Conservation (phyloP, 1,140 invertebrate species). For the Orchestia grillus region DNA sequence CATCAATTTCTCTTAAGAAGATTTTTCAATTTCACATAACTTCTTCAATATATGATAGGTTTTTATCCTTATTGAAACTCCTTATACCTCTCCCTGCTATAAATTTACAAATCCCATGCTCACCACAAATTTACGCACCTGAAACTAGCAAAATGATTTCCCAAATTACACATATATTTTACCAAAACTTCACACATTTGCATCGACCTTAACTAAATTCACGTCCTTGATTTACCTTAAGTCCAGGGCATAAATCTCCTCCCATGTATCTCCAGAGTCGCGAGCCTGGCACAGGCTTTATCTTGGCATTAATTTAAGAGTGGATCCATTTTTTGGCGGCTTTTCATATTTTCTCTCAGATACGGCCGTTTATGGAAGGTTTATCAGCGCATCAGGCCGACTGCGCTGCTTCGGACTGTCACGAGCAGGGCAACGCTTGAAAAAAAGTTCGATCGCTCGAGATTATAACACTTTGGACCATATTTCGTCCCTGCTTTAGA, state of each 20-base stretch:
- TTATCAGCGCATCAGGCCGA: constrained; percentile 16
- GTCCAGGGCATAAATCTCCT: not conserved
- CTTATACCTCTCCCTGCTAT: not conserved
- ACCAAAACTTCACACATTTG: not conserved
- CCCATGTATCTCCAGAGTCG: not conserved
- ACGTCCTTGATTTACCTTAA: not conserved
- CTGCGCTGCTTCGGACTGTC: not conserved
- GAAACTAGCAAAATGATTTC: not conserved
- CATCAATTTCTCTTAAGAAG: no score
- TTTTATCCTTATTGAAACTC: not conserved
- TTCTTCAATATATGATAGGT: not conserved
- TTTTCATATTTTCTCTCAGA: not conserved
- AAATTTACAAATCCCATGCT: not conserved
- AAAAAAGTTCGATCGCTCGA: constrained; percentile 10
- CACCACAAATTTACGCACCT: not conserved
- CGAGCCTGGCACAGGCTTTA: not conserved
- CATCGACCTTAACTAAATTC: not conserved
- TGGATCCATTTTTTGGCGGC: not conserved
- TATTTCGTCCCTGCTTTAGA: not conserved
- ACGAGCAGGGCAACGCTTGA: not conserved
- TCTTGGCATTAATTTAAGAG: constrained; percentile 10
- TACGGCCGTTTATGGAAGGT: constrained; percentile 1
- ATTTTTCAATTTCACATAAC: not conserved
- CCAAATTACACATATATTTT: not conserved
- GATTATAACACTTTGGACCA: not conserved